Conservation (phyloP, 2,888 invertebrate species). For the Noctuana brunneofusca region DNA sequence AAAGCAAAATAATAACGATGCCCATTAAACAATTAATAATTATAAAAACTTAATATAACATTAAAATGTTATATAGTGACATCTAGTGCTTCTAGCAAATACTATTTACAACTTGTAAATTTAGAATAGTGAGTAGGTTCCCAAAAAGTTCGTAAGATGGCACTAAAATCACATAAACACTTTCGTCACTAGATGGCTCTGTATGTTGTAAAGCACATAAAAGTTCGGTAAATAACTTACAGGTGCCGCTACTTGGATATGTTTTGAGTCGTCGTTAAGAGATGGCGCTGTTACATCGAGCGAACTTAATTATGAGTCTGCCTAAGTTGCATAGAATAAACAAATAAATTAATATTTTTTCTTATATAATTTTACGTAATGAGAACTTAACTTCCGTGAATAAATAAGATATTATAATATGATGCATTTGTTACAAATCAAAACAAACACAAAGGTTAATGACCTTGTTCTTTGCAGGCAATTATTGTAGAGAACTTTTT, state of each 20-base stretch:
- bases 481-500: background rate
- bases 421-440: background rate
- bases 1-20: no score
- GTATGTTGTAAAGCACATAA: background rate
- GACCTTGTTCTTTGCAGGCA: slow-evolving; percentile 9
- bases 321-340: background rate
- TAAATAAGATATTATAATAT: background rate
- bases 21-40: no score
- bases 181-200: slow-evolving; percentile 9
- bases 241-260: background rate
- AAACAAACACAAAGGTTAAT: slow-evolving; percentile 2
- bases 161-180: background rate
- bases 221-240: background rate
- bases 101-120: background rate
- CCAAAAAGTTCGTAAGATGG: background rate
- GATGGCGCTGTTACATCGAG: background rate
- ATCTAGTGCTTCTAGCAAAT: background rate
- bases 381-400: background rate
- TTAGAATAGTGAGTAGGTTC: background rate
- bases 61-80: background rate
- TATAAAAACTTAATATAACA: no score
- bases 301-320: background rate
- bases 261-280: background rate
- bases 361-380: slow-evolving; percentile 9
- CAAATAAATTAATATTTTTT: background rate